phyloP scores from a whole-genome alignment of 1,140 invertebrate genomes.

The Medauroidea extradentata region DNA sequence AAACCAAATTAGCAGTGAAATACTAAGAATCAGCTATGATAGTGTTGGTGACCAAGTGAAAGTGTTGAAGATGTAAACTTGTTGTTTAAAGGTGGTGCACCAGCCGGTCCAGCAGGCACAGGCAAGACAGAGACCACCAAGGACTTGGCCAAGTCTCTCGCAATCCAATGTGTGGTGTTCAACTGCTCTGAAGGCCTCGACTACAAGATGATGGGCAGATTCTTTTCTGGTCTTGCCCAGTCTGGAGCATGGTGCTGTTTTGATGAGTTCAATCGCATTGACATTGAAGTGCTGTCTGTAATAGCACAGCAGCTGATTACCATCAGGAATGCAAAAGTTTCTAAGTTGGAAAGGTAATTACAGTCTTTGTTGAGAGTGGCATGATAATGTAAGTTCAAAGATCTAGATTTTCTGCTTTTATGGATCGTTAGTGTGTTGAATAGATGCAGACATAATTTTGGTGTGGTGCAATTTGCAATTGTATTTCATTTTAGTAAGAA shows the following conservation, averaged over 20 bases:
- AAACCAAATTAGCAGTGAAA: background rate
- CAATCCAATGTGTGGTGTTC: conserved; percentile 86
- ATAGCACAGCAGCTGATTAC: conserved; percentile 80
- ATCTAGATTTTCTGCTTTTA: no score
- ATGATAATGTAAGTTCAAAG: background rate
- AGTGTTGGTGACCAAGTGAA: no score
- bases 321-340: conserved; percentile 69
- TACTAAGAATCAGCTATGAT: no score
- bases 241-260: conserved; percentile 90
- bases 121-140: conserved; percentile 95
- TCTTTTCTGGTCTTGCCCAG: conserved; percentile 81
- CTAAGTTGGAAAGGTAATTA: conserved; percentile 54
- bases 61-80: no score
- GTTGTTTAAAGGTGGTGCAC: conserved; percentile 67
- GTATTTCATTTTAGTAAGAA: no score
- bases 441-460: no score
- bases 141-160: conserved; percentile 81
- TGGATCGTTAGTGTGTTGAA: no score
- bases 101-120: conserved; percentile 85
- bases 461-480: no score
- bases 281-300: conserved; percentile 86
- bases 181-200: conserved; percentile 84
- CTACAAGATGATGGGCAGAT: conserved; percentile 84
- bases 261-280: conserved; percentile 88
- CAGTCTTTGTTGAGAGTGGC: background rate